phyloP scores from a whole-genome alignment of 1,140 invertebrate genomes.

The Trichomalopsis sarcophagae region DNA sequence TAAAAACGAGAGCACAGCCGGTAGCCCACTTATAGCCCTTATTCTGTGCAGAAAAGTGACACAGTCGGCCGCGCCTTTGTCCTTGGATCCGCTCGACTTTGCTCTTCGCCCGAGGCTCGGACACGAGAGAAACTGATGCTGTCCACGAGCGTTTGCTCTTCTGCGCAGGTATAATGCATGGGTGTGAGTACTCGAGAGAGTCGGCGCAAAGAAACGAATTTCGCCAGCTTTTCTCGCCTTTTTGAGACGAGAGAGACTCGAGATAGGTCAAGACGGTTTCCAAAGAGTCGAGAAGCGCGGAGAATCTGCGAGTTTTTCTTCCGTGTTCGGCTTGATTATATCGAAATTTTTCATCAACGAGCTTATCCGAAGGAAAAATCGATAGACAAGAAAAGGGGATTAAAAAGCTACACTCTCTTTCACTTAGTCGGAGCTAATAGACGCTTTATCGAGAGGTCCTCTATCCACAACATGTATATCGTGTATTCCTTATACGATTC shows the following conservation, averaged over 20 bases:
- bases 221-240: neutral
- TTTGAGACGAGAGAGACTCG: neutral
- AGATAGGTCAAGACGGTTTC: neutral
- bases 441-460: no score
- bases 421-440: no score
- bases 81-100: neutral
- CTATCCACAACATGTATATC: neutral
- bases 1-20: no score
- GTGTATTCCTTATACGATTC: neutral
- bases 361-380: no score
- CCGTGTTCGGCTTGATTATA: no score
- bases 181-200: neutral
- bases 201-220: slow-evolving; percentile 15
- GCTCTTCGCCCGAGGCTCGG: neutral
- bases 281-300: no score
- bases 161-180: no score
- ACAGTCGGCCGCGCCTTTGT: neutral
- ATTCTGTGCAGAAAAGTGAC: neutral
- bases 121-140: neutral
- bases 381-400: no score
- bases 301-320: no score
- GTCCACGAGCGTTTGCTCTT: neutral
- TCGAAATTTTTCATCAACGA: no score
- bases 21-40: neutral
- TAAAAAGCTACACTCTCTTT: no score